Evolutionary conservation across 2,888 invertebrate species (phyloP).

Genomic region (Leucoptera coffeella): DNA sequence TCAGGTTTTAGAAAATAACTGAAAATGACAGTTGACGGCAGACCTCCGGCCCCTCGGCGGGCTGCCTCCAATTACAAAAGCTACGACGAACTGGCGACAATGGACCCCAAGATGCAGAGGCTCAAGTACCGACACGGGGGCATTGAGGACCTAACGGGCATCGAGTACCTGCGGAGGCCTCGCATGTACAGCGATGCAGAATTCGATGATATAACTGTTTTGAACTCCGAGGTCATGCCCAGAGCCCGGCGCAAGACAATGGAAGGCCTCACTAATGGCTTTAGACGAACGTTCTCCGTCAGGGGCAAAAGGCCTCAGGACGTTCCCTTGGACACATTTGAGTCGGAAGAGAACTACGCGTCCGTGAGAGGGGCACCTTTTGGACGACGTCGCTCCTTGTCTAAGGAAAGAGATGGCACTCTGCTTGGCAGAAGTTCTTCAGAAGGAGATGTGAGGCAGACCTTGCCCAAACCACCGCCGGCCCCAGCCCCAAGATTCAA

Average conservation of each 20-base stretch:
- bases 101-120: conserved; percentile 25
- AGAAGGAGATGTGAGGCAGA: conserved; percentile 59
- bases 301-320: conserved; percentile 28
- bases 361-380: conserved; percentile 40
- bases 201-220: conserved; percentile 37
- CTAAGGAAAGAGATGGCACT: conserved; percentile 42
- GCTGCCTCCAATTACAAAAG: conserved; percentile 43
- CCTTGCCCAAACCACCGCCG: conserved; percentile 24
- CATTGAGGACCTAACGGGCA: conserved; percentile 32
- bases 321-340: conserved; percentile 37
- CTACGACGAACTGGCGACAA: conserved; percentile 36
- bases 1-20: conserved; percentile 17
- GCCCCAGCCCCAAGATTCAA: conserved; percentile 49
- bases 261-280: conserved; percentile 36
- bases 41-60: conserved; percentile 35
- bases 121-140: conserved; percentile 34
- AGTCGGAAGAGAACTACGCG: conserved; percentile 12
- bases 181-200: conserved; percentile 20
- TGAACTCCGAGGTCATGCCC: conserved; percentile 38
- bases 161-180: conserved; percentile 19
- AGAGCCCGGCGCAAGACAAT: conserved; percentile 32
- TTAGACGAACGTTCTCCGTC: conserved; percentile 38
- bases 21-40: conserved; percentile 42
- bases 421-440: conserved; percentile 62
- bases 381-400: conserved; percentile 36